Evolutionary conservation across 2,113 vertebrate genomes (phyloP).

Genomic region (Tyto alba): DNA sequence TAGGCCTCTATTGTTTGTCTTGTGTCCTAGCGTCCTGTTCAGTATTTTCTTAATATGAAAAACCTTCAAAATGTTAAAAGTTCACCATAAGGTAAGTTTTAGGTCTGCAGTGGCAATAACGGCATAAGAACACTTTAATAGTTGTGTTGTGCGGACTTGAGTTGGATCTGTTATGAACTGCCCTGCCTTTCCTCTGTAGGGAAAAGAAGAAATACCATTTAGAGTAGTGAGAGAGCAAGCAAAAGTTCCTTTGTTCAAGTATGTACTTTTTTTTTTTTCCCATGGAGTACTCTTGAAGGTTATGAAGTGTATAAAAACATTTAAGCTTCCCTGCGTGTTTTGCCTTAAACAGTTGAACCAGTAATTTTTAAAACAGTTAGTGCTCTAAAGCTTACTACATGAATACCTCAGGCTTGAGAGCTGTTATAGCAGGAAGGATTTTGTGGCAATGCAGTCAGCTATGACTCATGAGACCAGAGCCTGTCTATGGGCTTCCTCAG

Average conservation of each 20-base stretch:
- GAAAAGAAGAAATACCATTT: not conserved
- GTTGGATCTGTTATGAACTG: not conserved
- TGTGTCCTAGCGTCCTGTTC: not conserved
- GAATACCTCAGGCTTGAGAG: not conserved
- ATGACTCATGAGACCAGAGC: slow-evolving; percentile 23
- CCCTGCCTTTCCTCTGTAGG: not conserved
- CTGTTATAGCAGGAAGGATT: slow-evolving; percentile 19
- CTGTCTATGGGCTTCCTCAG: not conserved
- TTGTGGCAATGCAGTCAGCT: not conserved
- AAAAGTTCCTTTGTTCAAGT: not conserved
- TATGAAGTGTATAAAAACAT: not conserved
- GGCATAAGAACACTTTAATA: not conserved
- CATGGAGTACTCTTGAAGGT: not conserved
- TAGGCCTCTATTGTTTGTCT: not conserved
- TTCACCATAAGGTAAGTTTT: not conserved
- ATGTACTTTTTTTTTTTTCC: not conserved
- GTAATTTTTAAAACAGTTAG: not conserved
- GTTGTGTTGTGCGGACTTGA: not conserved
- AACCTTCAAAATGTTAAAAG: not conserved
- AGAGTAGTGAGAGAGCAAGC: not conserved
- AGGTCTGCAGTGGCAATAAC: not conserved
- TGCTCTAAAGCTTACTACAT: not conserved
- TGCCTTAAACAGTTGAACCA: not conserved
- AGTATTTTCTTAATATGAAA: not conserved
- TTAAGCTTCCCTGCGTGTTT: not conserved